Percentiles rank a stretch among this genome's conserved stretches.
Evolutionary conservation across 2,113 vertebrate species (phyloP).

Genomic region (Epinephelus cyanopodus): DNA sequence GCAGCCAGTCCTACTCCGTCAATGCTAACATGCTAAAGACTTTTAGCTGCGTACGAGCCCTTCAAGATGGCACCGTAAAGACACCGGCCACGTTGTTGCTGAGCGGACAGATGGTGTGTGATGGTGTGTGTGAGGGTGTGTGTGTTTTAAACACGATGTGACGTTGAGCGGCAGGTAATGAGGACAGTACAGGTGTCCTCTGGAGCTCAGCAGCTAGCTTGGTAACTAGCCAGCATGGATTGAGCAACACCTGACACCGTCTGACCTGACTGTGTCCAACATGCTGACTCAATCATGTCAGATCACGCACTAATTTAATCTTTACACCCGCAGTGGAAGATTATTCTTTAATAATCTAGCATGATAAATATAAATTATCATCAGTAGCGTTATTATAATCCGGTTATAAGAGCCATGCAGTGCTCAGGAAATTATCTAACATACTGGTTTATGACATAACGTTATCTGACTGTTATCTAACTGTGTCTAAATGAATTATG

Average conservation of each 20-base stretch:
- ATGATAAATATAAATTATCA: not conserved
- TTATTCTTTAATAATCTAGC: too few relatives aligned
- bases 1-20: constrained; percentile 24
- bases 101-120: not conserved
- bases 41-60: constrained; percentile 22
- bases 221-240: constrained; percentile 28
- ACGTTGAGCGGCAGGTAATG: too few relatives aligned
- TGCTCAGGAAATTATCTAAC: not conserved
- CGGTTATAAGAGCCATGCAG: not conserved
- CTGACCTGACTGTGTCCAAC: not conserved
- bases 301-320: not conserved
- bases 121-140: not conserved
- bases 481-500: not conserved
- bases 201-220: constrained; percentile 11
- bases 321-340: too few relatives aligned
- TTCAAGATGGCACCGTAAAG: constrained; percentile 9
- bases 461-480: not conserved
- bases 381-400: not conserved
- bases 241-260: constrained; percentile 23
- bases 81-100: not conserved
- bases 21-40: constrained; percentile 65
- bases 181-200: constrained; percentile 29
- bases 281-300: constrained; percentile 3
- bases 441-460: too few relatives aligned
- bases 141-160: not conserved